Evolutionary conservation across 2,113 vertebrate species (phyloP).

Genomic region (Noctilio leporinus): DNA sequence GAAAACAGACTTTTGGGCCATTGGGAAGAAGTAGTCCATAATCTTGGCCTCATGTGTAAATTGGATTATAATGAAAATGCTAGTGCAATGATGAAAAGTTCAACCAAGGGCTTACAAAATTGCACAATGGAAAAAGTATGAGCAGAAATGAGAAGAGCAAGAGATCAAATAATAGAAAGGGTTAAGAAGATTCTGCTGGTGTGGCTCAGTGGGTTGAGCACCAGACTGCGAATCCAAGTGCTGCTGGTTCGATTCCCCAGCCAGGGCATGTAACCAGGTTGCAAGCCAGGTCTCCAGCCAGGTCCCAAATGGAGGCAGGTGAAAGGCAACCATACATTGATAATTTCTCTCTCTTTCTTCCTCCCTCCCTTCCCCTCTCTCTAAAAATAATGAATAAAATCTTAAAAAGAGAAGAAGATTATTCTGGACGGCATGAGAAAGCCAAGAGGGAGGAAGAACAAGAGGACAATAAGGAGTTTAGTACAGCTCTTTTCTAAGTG

Average conservation of each 20-base stretch:
- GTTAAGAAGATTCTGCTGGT: neutral
- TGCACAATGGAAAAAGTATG: neutral
- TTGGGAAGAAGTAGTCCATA: neutral
- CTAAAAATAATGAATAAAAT: no score
- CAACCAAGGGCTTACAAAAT: neutral
- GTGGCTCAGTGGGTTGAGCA: no score
- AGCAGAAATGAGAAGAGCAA: neutral
- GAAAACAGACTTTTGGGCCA: neutral
- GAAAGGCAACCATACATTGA: no score
- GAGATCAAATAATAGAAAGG: neutral
- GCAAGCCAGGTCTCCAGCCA: no score
- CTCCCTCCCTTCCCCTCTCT: no score
- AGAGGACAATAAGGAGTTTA: neutral
- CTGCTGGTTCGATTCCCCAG: no score
- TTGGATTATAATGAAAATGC: neutral
- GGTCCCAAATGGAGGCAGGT: no score
- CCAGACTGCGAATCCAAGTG: no score
- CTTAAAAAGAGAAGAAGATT: no score
- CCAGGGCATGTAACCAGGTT: no score
- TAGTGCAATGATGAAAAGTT: neutral
- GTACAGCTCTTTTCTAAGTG: neutral
- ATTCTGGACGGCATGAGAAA: neutral
- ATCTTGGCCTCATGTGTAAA: neutral
- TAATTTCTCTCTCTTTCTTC: no score
- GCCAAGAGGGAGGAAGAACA: neutral